A percentile compares a stretch with the other conserved stretches of the same genome.
These are phyloP conservation scores for Lepetodrilus schrolli DNA, from an alignment of 2,888 invertebrate species.

Conservation along the genomic window DNA sequence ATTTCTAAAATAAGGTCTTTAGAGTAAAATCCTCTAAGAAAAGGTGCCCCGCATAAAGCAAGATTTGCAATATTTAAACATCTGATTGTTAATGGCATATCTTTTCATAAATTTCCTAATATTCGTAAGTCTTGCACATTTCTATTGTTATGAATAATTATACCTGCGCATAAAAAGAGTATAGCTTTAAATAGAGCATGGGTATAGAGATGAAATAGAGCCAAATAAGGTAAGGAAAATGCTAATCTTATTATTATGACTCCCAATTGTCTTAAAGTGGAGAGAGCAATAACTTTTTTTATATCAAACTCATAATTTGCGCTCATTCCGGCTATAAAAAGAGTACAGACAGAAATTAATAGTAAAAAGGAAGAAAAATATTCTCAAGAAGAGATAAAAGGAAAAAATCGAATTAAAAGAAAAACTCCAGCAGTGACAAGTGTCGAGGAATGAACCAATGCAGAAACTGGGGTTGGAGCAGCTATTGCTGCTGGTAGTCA, in stretches of 20 bases:
- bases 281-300: slow-evolving; percentile 87
- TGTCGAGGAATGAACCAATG: slow-evolving; percentile 86
- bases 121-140: slow-evolving; percentile 83
- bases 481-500: slow-evolving; percentile 86
- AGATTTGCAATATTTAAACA: slow-evolving; percentile 48
- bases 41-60: slow-evolving; percentile 61
- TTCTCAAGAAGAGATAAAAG: slow-evolving; percentile 75
- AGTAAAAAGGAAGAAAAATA: slow-evolving; percentile 78
- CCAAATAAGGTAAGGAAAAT: slow-evolving; percentile 78
- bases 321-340: slow-evolving; percentile 69
- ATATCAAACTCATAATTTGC: slow-evolving; percentile 78
- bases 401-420: slow-evolving; percentile 83
- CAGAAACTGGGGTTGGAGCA: slow-evolving; percentile 85
- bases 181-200: slow-evolving; percentile 86
- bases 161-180: slow-evolving; percentile 84
- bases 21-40: slow-evolving; percentile 66
- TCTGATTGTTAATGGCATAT: slow-evolving; percentile 54
- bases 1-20: slow-evolving; percentile 65
- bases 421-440: slow-evolving; percentile 86
- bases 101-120: slow-evolving; percentile 46
- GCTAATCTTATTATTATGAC: slow-evolving; percentile 83
- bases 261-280: slow-evolving; percentile 85
- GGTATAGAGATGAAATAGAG: slow-evolving; percentile 84
- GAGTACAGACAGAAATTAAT: slow-evolving; percentile 76
- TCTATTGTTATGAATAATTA: slow-evolving; percentile 81